Evolutionary conservation across 1,140 invertebrate species (phyloP), one percentile per base, ranked within the genome.

Genomic region (Steinernema khuongi): DNA sequence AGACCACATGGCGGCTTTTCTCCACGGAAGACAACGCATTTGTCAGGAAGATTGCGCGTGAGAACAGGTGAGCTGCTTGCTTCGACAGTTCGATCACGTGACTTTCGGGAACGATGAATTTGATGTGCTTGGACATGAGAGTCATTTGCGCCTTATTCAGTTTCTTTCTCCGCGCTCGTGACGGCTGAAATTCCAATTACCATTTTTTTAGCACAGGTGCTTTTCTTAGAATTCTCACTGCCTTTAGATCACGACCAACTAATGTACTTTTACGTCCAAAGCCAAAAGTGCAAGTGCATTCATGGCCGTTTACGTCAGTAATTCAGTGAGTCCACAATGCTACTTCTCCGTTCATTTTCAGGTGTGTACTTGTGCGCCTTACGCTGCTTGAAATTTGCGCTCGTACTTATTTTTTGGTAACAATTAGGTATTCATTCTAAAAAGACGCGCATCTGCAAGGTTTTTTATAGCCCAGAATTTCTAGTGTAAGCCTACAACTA

Each of bases 51-150:
- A 60, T 60, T 26, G 50, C 50, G 4, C 50, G 50, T 26, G 50
- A 60, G 50, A 60, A 60, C 4, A 60, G 50, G 50, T 60, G 50
- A 60, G 50, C 50, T 7, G 50, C 50, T 17, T 60, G 50, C 50
- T 60, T 60, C 26, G 50, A 14, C 7, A 60, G 11, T 60, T 60
- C 50, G 50, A 60, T 60, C 50, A 60, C 50, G 50, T 60, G 50
- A 22, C 19, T 60, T 7, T 60, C 50, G 7, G 50, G 50, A 7
- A 60, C 50, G 50, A 14, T 14, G 19, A 60, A 60, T 60, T 60
- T 60, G 50, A n/a, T 60, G 14, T 60, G 50, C 50, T 14, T 22
- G 4, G 22, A 14, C 22, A 26, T 7, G 14, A 26, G 7, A 4
- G 22, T 7, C 11, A 4, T 60, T 14, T 60, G 50, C 7, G 50